Conservation (phyloP, 2,797 vertebrate genomes). For the Thunnus albacares region DNA sequence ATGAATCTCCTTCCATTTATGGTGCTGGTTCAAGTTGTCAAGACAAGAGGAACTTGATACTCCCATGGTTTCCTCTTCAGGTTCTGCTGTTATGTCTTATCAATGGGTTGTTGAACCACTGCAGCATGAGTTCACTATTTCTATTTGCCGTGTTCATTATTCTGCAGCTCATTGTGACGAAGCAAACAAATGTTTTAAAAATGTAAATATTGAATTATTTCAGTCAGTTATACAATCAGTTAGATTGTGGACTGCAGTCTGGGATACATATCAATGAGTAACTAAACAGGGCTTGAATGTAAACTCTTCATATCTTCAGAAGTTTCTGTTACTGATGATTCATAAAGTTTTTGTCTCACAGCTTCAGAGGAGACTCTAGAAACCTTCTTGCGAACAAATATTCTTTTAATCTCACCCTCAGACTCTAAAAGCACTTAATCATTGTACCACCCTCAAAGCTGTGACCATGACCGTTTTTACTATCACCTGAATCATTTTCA, state of each 20-base stretch:
- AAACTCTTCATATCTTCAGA: conserved; percentile 20
- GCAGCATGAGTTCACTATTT: conserved; percentile 5
- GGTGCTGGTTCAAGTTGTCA: conserved; percentile 53
- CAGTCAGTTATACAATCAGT: neutral
- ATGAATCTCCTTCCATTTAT: conserved; percentile 79
- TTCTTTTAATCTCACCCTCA: conserved; percentile 25
- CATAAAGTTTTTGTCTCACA: conserved; percentile 16
- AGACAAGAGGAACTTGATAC: conserved; percentile 62
- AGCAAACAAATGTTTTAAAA: neutral
- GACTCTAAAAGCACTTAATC: neutral
- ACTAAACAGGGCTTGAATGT: conserved; percentile 18
- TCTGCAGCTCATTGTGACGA: conserved; percentile 14
- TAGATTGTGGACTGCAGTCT: conserved; percentile 42
- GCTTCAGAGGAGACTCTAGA: neutral
- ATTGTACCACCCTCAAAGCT: conserved; percentile 3
- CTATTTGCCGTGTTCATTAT: neutral
- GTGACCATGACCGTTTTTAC: conserved; percentile 26
- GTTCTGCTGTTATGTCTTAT: conserved; percentile 51
- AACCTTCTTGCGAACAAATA: conserved; percentile 23
- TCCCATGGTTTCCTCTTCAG: conserved; percentile 58
- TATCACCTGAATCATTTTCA: conserved; percentile 37
- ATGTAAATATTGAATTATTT: conserved; percentile 47
- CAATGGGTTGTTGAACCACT: conserved; percentile 51
- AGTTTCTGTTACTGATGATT: conserved; percentile 55
- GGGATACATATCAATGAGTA: conserved; percentile 37